phyloP scores from a whole-genome alignment of 2,113 vertebrate genomes.

The Prunella fulvescens region DNA sequence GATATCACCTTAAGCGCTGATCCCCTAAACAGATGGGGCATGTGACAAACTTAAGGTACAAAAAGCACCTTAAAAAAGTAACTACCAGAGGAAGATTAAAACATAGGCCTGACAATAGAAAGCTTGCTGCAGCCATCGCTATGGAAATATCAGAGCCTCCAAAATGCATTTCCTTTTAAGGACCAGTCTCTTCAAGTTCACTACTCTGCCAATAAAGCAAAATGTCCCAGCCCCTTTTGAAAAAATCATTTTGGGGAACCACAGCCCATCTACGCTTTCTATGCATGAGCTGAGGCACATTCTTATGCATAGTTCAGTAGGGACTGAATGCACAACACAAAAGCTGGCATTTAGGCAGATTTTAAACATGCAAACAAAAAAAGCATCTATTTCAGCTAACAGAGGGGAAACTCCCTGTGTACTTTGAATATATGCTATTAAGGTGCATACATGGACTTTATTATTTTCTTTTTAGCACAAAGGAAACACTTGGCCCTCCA shows the following conservation, averaged over 20 bases:
- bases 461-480: constrained; percentile 26
- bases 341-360: not conserved
- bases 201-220: not conserved
- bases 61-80: not conserved
- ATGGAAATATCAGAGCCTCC: constrained; percentile 5
- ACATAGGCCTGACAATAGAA: not conserved
- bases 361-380: constrained; percentile 1
- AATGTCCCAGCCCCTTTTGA: not conserved
- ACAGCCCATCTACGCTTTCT: not conserved
- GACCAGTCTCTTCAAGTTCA: constrained; percentile 10
- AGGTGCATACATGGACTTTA: not conserved
- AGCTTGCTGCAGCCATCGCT: not conserved
- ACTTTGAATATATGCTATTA: not conserved
- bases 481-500: not conserved
- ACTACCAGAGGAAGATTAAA: not conserved
- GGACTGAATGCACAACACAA: not conserved
- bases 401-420: not conserved
- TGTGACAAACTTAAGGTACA: not conserved
- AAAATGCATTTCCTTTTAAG: constrained; percentile 34
- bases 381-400: not conserved
- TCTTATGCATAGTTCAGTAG: not conserved
- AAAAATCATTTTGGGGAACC: constrained; percentile 11
- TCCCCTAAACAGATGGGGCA: not conserved
- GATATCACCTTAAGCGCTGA: not conserved
- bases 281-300: not conserved